Evolutionary conservation across 2,113 vertebrate genomes (phyloP).

Genomic region (Nothocercus nigrocapillus): DNA sequence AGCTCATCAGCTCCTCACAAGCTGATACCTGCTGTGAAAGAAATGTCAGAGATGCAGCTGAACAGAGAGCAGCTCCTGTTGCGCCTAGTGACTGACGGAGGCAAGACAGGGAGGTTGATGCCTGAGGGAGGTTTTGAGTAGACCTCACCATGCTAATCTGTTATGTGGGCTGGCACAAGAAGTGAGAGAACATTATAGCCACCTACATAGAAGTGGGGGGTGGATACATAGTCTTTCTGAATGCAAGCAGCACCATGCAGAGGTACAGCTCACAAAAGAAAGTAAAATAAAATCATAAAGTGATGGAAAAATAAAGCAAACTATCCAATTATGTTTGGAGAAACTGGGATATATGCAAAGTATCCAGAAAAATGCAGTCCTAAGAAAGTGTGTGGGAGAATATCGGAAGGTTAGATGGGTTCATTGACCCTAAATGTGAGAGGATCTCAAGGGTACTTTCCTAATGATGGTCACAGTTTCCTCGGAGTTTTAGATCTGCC

Average conservation of each 20-base stretch:
- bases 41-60: neutral
- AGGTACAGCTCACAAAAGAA: neutral
- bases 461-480: neutral
- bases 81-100: neutral
- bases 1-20: neutral
- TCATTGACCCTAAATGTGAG: fast-evolving
- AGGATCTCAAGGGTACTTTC: neutral
- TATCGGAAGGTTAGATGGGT: neutral
- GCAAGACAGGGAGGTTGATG: neutral
- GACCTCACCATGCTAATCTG: neutral
- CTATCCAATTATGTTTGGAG: neutral
- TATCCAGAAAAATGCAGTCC: neutral
- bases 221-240: neutral
- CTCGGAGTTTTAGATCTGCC: neutral
- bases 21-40: neutral
- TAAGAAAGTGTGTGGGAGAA: neutral
- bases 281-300: neutral
- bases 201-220: neutral
- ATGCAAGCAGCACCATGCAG: neutral
- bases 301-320: neutral
- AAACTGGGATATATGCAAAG: neutral
- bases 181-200: neutral
- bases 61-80: neutral
- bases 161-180: neutral
- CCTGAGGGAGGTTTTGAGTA: neutral